Percentiles rank a stretch among this genome's conserved stretches.
These are phyloP conservation scores for Haliclona indistincta DNA, from an alignment of 37 sponge, comb jelly and placozoan genomes.

Conservation along the genomic window DNA sequence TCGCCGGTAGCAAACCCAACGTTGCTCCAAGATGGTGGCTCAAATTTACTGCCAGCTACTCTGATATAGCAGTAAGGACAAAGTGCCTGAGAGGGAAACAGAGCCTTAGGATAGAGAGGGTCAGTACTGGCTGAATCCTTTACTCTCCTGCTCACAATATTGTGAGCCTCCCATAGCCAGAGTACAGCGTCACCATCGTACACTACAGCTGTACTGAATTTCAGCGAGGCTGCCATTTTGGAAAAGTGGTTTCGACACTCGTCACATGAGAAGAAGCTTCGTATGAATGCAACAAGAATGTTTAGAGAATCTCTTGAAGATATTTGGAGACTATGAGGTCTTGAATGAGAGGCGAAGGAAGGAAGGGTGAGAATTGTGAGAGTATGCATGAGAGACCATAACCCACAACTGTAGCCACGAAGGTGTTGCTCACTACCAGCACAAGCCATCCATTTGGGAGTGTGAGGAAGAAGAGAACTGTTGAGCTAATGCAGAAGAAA, in stretches of 20 bases:
- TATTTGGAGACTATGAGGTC: not conserved
- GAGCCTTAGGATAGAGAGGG: constrained; percentile 79
- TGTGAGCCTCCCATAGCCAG: constrained; percentile 96
- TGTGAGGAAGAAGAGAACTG: constrained; percentile 32
- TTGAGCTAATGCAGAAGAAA: constrained; percentile 31
- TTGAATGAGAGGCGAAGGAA: not conserved
- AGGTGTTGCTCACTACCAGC: constrained; percentile 66
- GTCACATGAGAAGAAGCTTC: constrained; percentile 90
- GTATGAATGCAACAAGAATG: constrained; percentile 52
- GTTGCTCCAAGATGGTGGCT: constrained; percentile 16
- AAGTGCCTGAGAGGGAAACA: constrained; percentile 70
- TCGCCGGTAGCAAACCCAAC: constrained; percentile 18
- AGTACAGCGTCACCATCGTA: constrained; percentile 82
- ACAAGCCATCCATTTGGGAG: constrained; percentile 77
- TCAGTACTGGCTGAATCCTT: constrained; percentile 55
- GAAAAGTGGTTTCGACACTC: constrained; percentile 83
- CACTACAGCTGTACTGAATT: not conserved
- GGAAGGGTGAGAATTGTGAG: constrained; percentile 66
- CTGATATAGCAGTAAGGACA: constrained; percentile 77
- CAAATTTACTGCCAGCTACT: not conserved
- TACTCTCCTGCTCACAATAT: constrained; percentile 75
- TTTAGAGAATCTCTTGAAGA: not conserved
- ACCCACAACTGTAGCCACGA: constrained; percentile 91
- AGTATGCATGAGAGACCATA: constrained; percentile 95
- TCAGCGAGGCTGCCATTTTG: constrained; percentile 49